Conservation (phyloP, 2,797 vertebrate genomes). For the Gobio occitaniae region DNA sequence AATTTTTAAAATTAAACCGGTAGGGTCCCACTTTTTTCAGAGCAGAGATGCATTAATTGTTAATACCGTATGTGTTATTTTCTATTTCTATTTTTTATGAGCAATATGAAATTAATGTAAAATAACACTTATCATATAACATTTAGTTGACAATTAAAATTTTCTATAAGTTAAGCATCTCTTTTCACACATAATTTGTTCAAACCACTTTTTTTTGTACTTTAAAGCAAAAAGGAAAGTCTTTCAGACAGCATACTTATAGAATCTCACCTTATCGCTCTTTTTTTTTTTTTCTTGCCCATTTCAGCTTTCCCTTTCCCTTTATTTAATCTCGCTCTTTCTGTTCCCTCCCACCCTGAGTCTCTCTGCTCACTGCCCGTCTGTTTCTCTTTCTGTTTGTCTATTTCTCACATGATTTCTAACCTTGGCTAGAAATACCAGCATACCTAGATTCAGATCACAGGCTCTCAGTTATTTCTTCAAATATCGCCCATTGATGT, state of each 20-base stretch:
- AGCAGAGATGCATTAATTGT: background rate
- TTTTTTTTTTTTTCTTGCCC: background rate
- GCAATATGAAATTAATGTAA: background rate
- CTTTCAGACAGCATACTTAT: background rate
- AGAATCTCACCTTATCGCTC: background rate
- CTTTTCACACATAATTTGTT: background rate
- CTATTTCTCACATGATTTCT: slow-evolving; percentile 30
- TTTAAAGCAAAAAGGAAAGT: background rate
- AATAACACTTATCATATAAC: background rate
- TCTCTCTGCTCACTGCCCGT: background rate
- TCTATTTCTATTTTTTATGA: background rate
- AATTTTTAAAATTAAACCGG: too few species aligned
- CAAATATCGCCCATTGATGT: slow-evolving; percentile 33
- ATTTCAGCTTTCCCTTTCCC: background rate
- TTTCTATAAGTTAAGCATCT: background rate
- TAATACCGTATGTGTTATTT: too few species aligned
- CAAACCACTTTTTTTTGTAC: background rate
- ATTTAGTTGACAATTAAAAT: background rate
- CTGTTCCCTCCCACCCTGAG: background rate
- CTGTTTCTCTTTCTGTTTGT: slow-evolving; percentile 28
- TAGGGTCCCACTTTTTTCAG: background rate
- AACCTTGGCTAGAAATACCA: slow-evolving; percentile 41
- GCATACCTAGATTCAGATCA: slow-evolving; percentile 23
- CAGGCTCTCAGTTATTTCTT: slow-evolving; percentile 30
- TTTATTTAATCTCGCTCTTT: background rate